Percentiles rank a stretch among this genome's conserved stretches.
Conservation (phyloP, 2,797 vertebrate species). For the Hypotaenidia philippensis region DNA sequence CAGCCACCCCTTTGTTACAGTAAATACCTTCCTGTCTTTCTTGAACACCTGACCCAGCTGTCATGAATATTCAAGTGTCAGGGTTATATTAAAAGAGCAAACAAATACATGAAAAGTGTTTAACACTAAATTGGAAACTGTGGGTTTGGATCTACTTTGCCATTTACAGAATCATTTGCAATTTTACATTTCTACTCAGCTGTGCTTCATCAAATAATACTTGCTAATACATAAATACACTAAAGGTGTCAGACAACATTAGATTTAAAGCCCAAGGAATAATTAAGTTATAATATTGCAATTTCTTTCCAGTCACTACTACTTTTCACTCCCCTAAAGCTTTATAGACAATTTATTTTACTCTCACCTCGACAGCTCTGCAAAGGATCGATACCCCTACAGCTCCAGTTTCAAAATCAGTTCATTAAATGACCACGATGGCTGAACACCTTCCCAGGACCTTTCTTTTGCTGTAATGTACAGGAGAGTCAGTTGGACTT, state of each 20-base stretch:
- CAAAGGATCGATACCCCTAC: not conserved
- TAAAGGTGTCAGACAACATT: not conserved
- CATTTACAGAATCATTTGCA: not conserved
- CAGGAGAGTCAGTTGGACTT: not conserved
- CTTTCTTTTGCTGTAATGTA: not conserved
- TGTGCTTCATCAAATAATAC: not conserved
- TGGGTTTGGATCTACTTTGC: not conserved
- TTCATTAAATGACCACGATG: not conserved
- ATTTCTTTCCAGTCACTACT: not conserved
- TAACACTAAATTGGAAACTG: not conserved
- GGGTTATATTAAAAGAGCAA: not conserved
- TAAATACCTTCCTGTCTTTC: not conserved
- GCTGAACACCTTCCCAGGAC: not conserved
- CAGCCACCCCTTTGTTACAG: not conserved
- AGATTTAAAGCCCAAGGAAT: slow-evolving; percentile 13
- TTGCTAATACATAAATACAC: too few relatives aligned
- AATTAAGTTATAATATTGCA: not conserved
- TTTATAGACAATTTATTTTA: not conserved
- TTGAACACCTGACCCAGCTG: not conserved
- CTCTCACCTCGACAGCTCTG: not conserved
- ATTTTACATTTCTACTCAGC: not conserved
- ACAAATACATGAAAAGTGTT: not conserved
- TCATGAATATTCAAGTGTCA: not conserved
- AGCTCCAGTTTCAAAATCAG: not conserved
- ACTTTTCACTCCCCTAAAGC: not conserved